Evolutionary conservation across 2,113 vertebrate genomes (phyloP).

Genomic region (Petaurus breviceps): DNA sequence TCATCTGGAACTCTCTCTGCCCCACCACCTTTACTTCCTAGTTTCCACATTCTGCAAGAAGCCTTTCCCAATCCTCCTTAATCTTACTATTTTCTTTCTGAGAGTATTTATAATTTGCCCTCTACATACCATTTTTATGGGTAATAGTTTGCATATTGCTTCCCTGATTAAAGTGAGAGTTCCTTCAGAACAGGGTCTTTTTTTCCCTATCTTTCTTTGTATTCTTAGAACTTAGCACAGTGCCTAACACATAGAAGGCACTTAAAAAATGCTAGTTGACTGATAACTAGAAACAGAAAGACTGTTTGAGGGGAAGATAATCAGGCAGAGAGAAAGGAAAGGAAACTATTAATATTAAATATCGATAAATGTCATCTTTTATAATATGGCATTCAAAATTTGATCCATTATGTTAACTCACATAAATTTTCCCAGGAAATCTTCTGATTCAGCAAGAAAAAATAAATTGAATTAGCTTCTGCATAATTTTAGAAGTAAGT

Average conservation of each 20-base stretch:
- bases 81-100: background rate
- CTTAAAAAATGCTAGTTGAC: too few relatives aligned
- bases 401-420: background rate
- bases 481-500: background rate
- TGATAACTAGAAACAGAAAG: background rate
- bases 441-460: background rate
- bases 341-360: background rate
- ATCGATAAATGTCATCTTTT: background rate
- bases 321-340: background rate
- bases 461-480: background rate
- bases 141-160: background rate
- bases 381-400: background rate
- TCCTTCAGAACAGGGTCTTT: background rate
- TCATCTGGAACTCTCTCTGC: background rate
- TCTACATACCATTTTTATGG: too few relatives aligned
- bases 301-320: background rate
- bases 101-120: background rate
- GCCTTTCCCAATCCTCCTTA: background rate
- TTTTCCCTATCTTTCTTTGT: background rate
- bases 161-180: background rate
- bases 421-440: background rate
- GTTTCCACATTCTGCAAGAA: background rate
- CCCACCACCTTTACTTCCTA: background rate
- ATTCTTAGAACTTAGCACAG: background rate
- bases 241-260: background rate